These are phyloP conservation scores for Eilema sororculum DNA, from an alignment of 2,888 invertebrate genomes.

Conservation along the genomic window DNA sequence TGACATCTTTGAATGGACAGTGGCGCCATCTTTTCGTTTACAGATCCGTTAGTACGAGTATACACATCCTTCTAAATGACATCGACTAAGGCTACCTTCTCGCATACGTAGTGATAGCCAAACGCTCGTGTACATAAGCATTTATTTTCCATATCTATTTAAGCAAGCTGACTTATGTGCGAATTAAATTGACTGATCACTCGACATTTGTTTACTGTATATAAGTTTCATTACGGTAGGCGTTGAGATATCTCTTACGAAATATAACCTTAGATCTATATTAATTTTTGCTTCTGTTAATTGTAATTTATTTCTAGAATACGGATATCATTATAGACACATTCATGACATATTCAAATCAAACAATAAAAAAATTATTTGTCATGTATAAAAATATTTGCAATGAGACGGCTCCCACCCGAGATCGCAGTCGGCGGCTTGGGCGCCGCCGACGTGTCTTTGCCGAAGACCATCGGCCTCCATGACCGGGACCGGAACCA, in stretches of 20 bases:
- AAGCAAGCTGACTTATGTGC: conserved; percentile 35
- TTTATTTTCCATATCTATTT: conserved; percentile 16
- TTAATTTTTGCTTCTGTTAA: conserved; percentile 43
- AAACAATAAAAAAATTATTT: too few species aligned
- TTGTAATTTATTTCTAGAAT: not conserved
- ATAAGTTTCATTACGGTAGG: conserved; percentile 57
- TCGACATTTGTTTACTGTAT: conserved; percentile 54
- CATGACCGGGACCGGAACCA: too few species aligned
- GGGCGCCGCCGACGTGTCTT: too few species aligned
- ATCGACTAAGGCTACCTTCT: not conserved
- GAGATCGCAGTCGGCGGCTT: too few species aligned
- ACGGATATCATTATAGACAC: not conserved
- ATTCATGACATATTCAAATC: too few species aligned
- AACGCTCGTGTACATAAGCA: conserved; percentile 1
- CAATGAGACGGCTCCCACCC: too few species aligned
- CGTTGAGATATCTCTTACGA: conserved; percentile 58
- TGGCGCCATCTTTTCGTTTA: too few species aligned
- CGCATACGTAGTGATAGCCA: not conserved
- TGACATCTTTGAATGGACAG: too few species aligned
- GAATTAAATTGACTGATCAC: conserved; percentile 58
- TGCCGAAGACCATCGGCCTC: too few species aligned
- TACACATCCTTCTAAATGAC: not conserved
- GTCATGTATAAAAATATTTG: too few species aligned
- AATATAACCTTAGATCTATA: conserved; percentile 32
- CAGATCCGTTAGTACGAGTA: too few species aligned